Percentiles rank a stretch among this genome's conserved stretches.
Conservation (phyloP, 2,888 invertebrate species). For the Euphydryas editha region DNA sequence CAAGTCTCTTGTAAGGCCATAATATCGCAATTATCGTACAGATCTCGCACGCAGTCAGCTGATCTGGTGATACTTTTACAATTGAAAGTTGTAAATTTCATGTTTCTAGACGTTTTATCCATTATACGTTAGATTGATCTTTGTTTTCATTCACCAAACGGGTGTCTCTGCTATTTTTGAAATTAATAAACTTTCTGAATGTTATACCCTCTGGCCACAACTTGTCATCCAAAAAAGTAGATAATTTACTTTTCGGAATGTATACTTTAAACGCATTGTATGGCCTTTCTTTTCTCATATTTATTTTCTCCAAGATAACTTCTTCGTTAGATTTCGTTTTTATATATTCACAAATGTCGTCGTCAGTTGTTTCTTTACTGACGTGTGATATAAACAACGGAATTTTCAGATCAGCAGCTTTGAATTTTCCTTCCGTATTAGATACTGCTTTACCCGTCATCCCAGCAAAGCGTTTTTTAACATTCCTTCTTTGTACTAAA, state of each 20-base stretch:
- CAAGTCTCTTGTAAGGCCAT: no score
- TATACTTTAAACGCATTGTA: slow-evolving; percentile 42
- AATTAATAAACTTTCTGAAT: slow-evolving; percentile 22
- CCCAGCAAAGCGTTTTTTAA: slow-evolving; percentile 13
- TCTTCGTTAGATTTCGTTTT: slow-evolving; percentile 21
- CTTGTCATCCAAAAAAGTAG: slow-evolving; percentile 35
- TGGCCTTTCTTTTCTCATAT: slow-evolving; percentile 23
- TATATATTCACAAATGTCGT: slow-evolving; percentile 35
- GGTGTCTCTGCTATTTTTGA: slow-evolving; percentile 7
- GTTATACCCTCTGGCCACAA: slow-evolving; percentile 41
- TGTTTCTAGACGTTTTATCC: neutral
- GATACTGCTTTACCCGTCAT: slow-evolving; percentile 12
- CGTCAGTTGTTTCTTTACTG: slow-evolving; percentile 23
- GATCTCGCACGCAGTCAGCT: neutral
- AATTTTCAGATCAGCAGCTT: slow-evolving; percentile 34
- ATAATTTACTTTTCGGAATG: slow-evolving; percentile 35
- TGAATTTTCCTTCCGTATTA: slow-evolving; percentile 20
- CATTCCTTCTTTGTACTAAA: slow-evolving; percentile 2
- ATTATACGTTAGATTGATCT: neutral
- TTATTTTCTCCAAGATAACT: slow-evolving; percentile 29
- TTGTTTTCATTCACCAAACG: neutral
- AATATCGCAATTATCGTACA: neutral
- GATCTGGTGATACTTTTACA: slow-evolving; percentile 9
- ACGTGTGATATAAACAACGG: slow-evolving; percentile 39
- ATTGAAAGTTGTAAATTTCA: slow-evolving; percentile 10